Evolutionary conservation across 2,113 vertebrate species (phyloP), one percentile per base, ranked within the genome.

Genomic region (Sinocyclocheilus anshuiensis): DNA sequence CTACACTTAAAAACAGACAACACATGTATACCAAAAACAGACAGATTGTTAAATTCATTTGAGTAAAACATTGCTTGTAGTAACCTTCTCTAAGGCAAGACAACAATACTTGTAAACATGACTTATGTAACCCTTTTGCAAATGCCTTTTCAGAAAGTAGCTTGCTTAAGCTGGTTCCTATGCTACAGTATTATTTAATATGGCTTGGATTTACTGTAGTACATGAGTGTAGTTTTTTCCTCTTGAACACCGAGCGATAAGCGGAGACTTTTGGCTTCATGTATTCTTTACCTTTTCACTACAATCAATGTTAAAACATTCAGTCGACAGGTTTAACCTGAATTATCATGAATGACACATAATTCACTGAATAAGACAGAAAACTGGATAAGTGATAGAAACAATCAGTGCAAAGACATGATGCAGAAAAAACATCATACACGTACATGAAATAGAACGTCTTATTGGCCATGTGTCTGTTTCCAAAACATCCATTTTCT

Each of bases 81-180:
- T 59, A 83, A 77, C 50, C 76, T 55, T 77, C 26, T 53, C 48
- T 53, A 74, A 33, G 36, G 10, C 71, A 72, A 72, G 20, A 77
- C 48, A 57, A 29, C n/a, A 50, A 55, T 55, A 77, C 76, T 77
- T 86, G 87, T 86, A 88, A 88, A 88, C 80, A 86, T 84, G 81
- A 74, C 22, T 57, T 74, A 4, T 74, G 26, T 18, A 74, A 39
- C 20, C 26, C 8, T 67, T 45, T 67, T 77, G 42, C 13, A 53
- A 50, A 50, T 79, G 11, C 15, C 18, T 26, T 57, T 53, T n/a
- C 50, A 12, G 20, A 45, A 61, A 81, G 59, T 20, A 81, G 80
- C 63, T 53, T 29, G 76, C 24, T 77, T 61, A 10, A 61, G 22
- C 48, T 77, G 48, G 45, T 77, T 55, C 15, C 63, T 53, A 82